These are phyloP conservation scores for Anguilla japonica DNA, from an alignment of 2,113 vertebrate genomes.

Conservation along the genomic window DNA sequence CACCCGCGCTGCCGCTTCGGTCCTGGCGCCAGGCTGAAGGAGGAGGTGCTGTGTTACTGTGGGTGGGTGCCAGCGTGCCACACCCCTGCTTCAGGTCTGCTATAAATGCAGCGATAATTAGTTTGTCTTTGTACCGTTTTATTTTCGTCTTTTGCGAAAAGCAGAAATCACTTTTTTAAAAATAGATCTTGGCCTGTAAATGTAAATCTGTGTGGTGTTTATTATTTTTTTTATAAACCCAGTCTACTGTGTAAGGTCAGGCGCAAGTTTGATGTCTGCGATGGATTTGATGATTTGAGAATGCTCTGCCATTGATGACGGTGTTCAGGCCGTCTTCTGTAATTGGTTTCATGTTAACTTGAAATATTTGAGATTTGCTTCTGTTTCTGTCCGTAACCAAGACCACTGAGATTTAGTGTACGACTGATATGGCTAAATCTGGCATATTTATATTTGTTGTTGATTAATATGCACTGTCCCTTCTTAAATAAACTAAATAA, in stretches of 20 bases:
- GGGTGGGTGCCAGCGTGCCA: not conserved
- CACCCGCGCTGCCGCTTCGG: not conserved
- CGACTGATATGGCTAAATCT: too few relatives aligned
- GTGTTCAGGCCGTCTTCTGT: too few relatives aligned
- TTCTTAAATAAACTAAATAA: too few relatives aligned
- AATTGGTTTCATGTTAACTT: too few relatives aligned
- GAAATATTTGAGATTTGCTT: too few relatives aligned
- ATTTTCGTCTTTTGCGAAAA: not conserved
- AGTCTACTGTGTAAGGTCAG: not conserved
- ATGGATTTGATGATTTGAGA: not conserved
- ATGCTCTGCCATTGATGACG: not conserved
- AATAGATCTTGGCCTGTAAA: not conserved
- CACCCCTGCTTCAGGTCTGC: not conserved
- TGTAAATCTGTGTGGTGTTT: not conserved
- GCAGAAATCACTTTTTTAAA: not conserved
- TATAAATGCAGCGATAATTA: not conserved
- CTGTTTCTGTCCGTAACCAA: too few relatives aligned
- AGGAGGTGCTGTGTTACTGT: not conserved
- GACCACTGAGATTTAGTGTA: too few relatives aligned
- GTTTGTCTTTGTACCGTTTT: not conserved
- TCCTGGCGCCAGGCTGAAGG: not conserved
- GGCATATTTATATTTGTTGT: too few relatives aligned
- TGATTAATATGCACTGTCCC: too few relatives aligned
- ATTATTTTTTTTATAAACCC: not conserved
- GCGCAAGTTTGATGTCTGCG: not conserved